Percentiles rank a stretch among this genome's conserved stretches.
Evolutionary conservation across 2,797 vertebrate genomes (phyloP).

Genomic region (Gymnothorax javanicus): DNA sequence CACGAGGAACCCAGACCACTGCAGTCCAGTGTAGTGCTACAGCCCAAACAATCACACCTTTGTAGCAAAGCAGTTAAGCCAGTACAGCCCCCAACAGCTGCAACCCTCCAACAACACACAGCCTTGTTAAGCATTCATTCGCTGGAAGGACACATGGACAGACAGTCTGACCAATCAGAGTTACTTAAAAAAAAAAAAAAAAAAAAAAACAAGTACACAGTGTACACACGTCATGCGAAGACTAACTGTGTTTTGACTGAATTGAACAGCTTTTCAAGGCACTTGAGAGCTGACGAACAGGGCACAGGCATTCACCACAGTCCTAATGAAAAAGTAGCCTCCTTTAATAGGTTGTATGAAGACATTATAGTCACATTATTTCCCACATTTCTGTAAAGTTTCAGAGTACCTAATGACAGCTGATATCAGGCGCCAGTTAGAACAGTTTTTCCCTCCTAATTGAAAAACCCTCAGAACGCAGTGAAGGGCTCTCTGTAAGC

Average conservation of each 20-base stretch:
- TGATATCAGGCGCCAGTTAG: background rate
- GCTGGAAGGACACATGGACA: background rate
- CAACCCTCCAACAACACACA: slow-evolving; percentile 43
- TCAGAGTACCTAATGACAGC: background rate
- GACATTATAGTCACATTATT: no score
- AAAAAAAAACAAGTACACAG: slow-evolving; percentile 24
- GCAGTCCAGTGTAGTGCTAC: background rate
- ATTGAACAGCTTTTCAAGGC: background rate
- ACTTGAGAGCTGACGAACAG: background rate
- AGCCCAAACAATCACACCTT: slow-evolving; percentile 35
- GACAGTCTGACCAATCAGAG: slow-evolving; percentile 43
- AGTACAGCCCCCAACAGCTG: slow-evolving; percentile 53
- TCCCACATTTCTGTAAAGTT: background rate
- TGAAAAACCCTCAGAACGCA: background rate
- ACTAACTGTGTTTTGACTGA: background rate
- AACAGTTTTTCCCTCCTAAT: background rate
- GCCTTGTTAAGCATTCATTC: slow-evolving; percentile 43
- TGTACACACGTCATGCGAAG: background rate
- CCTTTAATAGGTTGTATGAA: background rate
- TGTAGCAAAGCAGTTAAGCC: slow-evolving; percentile 34
- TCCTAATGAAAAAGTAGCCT: background rate
- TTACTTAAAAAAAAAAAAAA: slow-evolving; percentile 39
- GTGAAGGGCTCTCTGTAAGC: background rate
- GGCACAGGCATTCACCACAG: background rate
- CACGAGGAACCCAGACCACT: background rate